These are phyloP conservation scores for Perccottus glenii DNA, from an alignment of 2,113 vertebrate species.

Conservation along the genomic window DNA sequence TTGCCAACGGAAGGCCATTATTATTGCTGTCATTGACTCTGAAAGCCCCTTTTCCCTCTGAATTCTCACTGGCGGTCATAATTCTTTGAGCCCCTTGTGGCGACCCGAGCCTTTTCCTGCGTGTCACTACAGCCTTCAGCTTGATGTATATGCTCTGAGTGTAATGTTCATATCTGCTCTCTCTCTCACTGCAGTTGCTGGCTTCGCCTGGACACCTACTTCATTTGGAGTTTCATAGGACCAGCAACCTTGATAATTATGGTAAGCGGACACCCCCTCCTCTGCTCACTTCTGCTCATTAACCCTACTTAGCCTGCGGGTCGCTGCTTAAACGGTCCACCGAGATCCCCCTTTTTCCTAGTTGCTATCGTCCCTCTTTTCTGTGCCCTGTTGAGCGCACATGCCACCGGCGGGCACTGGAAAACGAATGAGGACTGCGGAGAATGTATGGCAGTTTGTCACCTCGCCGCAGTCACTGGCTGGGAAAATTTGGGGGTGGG, in stretches of 20 bases:
- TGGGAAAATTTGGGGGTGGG: slow-evolving; percentile 34
- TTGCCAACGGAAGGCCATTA: slow-evolving; percentile 81
- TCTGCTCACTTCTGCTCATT: slow-evolving; percentile 73
- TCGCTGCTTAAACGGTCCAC: slow-evolving; percentile 81
- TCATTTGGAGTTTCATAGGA: slow-evolving; percentile 99
- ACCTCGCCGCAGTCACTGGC: slow-evolving; percentile 49
- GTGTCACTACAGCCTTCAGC: slow-evolving; percentile 74
- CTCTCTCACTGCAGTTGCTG: slow-evolving; percentile 92
- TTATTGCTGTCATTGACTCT: slow-evolving; percentile 66
- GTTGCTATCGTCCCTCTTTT: slow-evolving; percentile 62
- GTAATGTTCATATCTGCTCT: slow-evolving; percentile 71
- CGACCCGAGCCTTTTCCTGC: slow-evolving; percentile 78
- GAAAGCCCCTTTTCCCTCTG: slow-evolving; percentile 76
- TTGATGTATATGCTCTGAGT: slow-evolving; percentile 80
- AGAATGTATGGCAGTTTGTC: slow-evolving; percentile 60
- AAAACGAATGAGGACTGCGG: slow-evolving; percentile 62
- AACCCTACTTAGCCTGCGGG: slow-evolving; percentile 83
- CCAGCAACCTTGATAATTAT: slow-evolving; percentile 99
- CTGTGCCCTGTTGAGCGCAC: slow-evolving; percentile 73
- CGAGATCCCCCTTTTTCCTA: slow-evolving; percentile 46
- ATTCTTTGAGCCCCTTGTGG: slow-evolving; percentile 81
- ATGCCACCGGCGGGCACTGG: slow-evolving; percentile 70
- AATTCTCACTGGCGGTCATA: slow-evolving; percentile 79
- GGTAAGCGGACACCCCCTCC: slow-evolving; percentile 81
- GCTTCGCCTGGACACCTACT: slow-evolving; percentile 98